Percentiles rank a stretch among this genome's conserved stretches.
phyloP scores from a whole-genome alignment of 1,140 invertebrate genomes.

The Danaus plexippus region DNA sequence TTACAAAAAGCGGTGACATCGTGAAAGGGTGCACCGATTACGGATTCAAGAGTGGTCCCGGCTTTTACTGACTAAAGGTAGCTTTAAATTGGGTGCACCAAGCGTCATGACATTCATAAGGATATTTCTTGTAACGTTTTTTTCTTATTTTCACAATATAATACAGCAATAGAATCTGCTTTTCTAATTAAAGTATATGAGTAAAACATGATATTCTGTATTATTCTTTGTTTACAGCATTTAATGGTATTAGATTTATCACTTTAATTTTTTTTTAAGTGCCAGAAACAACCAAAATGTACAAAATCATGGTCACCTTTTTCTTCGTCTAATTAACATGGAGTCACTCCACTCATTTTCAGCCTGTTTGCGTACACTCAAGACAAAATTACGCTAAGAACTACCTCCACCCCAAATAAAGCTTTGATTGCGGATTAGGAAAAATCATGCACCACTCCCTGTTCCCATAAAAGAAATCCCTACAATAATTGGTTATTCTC shows the following conservation, averaged over 20 bases:
- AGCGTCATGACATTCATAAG: not conserved
- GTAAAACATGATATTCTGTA: no score
- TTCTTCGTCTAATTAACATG: constrained; percentile 48
- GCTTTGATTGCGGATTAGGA: constrained; percentile 34
- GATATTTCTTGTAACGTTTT: not conserved
- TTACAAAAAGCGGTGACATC: constrained; percentile 39
- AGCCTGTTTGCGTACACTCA: constrained; percentile 47
- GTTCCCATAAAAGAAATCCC: constrained; percentile 16
- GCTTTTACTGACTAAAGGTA: constrained; percentile 19
- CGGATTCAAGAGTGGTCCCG: constrained; percentile 43
- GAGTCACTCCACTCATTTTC: constrained; percentile 39
- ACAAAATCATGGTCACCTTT: constrained; percentile 10
- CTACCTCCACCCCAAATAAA: constrained; percentile 24
- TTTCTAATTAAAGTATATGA: no score
- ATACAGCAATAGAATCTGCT: no score
- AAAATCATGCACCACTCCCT: constrained; percentile 23
- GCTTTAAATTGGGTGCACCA: constrained; percentile 9
- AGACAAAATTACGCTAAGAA: constrained; percentile 40
- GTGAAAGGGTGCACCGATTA: constrained; percentile 40
- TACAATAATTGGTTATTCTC: constrained; percentile 12
- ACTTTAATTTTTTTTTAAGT: no score
- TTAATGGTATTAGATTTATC: no score
- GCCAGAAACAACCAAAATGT: no score
- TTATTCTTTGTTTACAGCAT: no score
- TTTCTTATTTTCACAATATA: not conserved